These are phyloP conservation scores for Helicoverpa zea DNA, from an alignment of 1,140 invertebrate species.

Conservation along the genomic window DNA sequence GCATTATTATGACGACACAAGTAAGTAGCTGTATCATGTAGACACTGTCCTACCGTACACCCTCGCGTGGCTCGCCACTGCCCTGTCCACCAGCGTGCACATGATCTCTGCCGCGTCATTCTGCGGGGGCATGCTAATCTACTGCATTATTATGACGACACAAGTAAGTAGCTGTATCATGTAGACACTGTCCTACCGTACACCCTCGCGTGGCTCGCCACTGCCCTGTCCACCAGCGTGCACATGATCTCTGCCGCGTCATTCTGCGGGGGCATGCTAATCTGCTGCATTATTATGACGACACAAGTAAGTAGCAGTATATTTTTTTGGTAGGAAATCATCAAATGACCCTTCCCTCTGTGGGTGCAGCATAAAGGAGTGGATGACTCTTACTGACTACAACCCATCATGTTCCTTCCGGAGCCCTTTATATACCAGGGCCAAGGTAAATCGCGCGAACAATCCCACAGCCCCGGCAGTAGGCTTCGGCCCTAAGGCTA, in stretches of 20 bases:
- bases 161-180: conserved; percentile 83
- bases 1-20: conserved; percentile 93
- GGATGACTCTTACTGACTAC: too few species aligned
- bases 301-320: conserved; percentile 84
- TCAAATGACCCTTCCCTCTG: too few species aligned
- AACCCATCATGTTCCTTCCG: too few species aligned
- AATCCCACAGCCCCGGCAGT: too few species aligned
- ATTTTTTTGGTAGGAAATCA: too few species aligned
- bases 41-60: conserved; percentile 90
- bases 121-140: conserved; percentile 90
- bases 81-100: conserved; percentile 91
- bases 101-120: conserved; percentile 93
- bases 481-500: too few species aligned
- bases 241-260: conserved; percentile 93
- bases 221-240: conserved; percentile 91
- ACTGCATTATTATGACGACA: conserved; percentile 60
- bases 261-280: conserved; percentile 91
- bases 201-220: conserved; percentile 92
- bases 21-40: conserved; percentile 72
- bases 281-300: conserved; percentile 75
- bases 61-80: conserved; percentile 92
- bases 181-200: conserved; percentile 89
- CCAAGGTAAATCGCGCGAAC: too few species aligned
- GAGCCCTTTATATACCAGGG: too few species aligned
- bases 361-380: too few species aligned